Percentiles rank a stretch among this genome's conserved stretches.
These are phyloP conservation scores for Engystomops pustulosus DNA, from an alignment of 2,113 vertebrate genomes.

Conservation along the genomic window DNA sequence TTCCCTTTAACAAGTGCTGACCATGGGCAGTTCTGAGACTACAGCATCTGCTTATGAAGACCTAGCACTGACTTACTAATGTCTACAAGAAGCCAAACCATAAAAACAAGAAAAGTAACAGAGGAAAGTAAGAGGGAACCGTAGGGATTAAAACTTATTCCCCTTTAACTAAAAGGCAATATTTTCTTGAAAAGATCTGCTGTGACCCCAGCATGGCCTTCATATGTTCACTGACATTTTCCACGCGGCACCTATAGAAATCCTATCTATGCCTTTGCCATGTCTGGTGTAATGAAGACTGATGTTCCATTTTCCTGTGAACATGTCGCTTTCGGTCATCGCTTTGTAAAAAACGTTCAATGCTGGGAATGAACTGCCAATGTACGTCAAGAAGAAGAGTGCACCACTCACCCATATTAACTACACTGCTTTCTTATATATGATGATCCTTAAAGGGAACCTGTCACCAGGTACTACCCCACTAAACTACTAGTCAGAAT, in stretches of 20 bases:
- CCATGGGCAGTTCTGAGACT: background rate
- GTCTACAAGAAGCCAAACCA: background rate
- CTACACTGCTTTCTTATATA: background rate
- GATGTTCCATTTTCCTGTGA: conserved; percentile 1
- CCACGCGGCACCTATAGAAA: background rate
- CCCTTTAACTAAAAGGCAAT: background rate
- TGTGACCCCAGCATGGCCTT: background rate
- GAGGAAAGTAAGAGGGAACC: background rate
- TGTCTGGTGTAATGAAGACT: background rate
- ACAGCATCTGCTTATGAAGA: background rate
- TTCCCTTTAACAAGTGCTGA: too few relatives aligned
- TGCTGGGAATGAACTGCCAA: background rate
- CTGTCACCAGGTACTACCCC: too few relatives aligned
- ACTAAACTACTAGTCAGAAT: too few relatives aligned
- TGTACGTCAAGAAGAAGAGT: background rate
- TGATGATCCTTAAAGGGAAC: background rate
- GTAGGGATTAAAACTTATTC: background rate
- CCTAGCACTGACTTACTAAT: background rate
- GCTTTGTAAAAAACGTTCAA: background rate
- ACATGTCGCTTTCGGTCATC: background rate
- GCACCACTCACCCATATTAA: background rate
- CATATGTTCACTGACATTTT: background rate
- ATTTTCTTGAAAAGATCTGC: background rate
- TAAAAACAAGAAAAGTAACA: background rate
- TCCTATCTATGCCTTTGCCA: background rate